phyloP scores from a whole-genome alignment of 2,888 invertebrate species.

The Malachius bipustulatus region DNA sequence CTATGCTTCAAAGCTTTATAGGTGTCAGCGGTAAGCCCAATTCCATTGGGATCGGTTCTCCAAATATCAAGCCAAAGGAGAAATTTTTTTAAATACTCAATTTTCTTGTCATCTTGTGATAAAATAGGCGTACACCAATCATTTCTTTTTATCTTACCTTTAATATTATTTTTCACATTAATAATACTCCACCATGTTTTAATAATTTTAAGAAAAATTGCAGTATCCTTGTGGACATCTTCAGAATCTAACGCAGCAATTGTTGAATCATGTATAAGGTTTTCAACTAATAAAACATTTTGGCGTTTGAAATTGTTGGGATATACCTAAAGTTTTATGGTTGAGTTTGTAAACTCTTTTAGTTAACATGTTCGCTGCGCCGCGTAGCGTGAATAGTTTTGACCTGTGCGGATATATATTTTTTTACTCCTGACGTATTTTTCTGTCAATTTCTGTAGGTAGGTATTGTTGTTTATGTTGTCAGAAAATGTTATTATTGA shows the following conservation, averaged over 20 bases:
- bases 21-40: slow-evolving; percentile 13
- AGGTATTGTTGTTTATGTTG: too few species aligned
- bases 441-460: too few species aligned
- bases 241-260: slow-evolving; percentile 12
- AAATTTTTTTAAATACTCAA: slow-evolving; percentile 13
- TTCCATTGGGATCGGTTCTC: slow-evolving; percentile 5
- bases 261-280: slow-evolving; percentile 15
- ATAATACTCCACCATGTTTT: slow-evolving; percentile 17
- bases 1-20: slow-evolving; percentile 11
- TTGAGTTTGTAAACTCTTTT: slow-evolving; percentile 16
- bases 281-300: slow-evolving; percentile 15
- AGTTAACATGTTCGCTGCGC: slow-evolving; percentile 4
- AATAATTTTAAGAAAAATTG: slow-evolving; percentile 14
- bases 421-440: too few species aligned
- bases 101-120: slow-evolving; percentile 7
- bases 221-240: slow-evolving; percentile 11
- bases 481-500: too few species aligned
- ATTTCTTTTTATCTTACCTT: slow-evolving; percentile 14
- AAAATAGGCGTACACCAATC: slow-evolving; percentile 9
- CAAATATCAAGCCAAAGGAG: slow-evolving; percentile 14
- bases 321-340: slow-evolving; percentile 13
- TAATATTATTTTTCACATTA: slow-evolving; percentile 12
- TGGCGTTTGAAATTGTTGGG: slow-evolving; percentile 13
- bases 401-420: too few species aligned
- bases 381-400: too few species aligned